Base-by-base conservation (phyloP, 1,140 invertebrate genomes). In the Lepidurus apus region DNA sequence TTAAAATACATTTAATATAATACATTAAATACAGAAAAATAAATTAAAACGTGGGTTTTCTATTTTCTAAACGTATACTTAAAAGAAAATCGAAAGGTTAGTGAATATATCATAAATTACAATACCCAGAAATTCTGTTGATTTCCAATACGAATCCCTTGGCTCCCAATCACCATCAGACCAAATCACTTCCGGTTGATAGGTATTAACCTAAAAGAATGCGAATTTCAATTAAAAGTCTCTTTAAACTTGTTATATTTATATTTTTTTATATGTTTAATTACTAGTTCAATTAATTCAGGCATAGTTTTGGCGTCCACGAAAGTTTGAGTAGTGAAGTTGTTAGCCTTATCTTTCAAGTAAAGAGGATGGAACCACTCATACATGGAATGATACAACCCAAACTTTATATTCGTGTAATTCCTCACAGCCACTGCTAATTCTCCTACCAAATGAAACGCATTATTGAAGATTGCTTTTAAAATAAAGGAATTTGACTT, bases 341-440 rank as follows among this genome's bases (percentile, higher is more conserved):
- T 88, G 65, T 87, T 89, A 1, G 82, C 81, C 84, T 93, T 92
- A 82, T 97, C 95, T 42, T 88, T 82, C 21, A 92, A 82, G 84
- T 94, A 97, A 43, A 95, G 84, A 0, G 94, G 94, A 86, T 97
- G 93, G 82, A 90, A 97, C 95, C 95, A 97, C 85, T 97, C 95
- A 83, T 91, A 96, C 11, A 96, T 82, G 0, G 94, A 96, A 83
- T 97, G 93, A 83, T 97, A 97, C 0, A 96, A 84, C 1, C 95
- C 95, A 85, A 96, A 96, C 81, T 88, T 90, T 0, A 96, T 81
- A 43, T 88, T 82, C 5, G 89, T 88, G n/a, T 88, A 83, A 7
- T 85, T 86, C 80, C 91, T 87, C 26, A 96, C 87, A 1, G 93
- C 91, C n/a, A 85, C 81, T 0, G 91, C 87, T 7, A 97, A 84